Percentiles rank a stretch among this genome's conserved stretches.
Conservation (phyloP, 2,888 invertebrate species). For the Yponomeuta plumbellus region DNA sequence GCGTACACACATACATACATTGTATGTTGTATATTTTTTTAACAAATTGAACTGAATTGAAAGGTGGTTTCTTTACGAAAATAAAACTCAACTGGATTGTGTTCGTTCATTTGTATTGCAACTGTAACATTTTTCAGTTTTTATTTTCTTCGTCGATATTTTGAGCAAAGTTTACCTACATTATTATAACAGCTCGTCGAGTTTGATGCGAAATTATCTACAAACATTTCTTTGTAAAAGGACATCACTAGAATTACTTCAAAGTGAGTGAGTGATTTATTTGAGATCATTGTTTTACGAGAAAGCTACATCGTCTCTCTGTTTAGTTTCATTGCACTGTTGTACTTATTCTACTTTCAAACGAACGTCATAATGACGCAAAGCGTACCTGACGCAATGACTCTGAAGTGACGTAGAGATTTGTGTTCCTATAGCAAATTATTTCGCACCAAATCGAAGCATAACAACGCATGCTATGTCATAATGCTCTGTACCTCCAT, state of each 20-base stretch:
- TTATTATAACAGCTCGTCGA: conserved; percentile 65
- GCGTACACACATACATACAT: neutral
- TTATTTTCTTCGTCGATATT: conserved; percentile 55
- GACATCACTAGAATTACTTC: neutral
- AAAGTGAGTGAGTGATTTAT: neutral
- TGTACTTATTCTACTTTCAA: neutral
- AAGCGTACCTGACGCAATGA: conserved; percentile 27
- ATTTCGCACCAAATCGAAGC: conserved; percentile 48
- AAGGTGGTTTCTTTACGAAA: conserved; percentile 30
- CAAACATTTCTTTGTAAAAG: neutral
- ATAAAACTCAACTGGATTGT: conserved; percentile 61
- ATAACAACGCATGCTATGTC: conserved; percentile 76
- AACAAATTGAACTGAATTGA: no score
- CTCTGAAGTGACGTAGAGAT: conserved; percentile 31
- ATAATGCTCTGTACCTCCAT: conserved; percentile 63
- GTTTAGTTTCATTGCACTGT: neutral
- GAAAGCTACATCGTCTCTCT: neutral
- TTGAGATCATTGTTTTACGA: neutral
- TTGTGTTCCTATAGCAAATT: conserved; percentile 29
- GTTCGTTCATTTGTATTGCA: conserved; percentile 76
- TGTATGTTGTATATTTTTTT: no score
- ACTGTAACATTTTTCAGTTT: conserved; percentile 74
- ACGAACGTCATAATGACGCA: neutral
- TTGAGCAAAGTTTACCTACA: conserved; percentile 76
- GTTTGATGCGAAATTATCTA: conserved; percentile 48